Base-by-base conservation (phyloP, 2,888 invertebrate genomes). In the Phasia obesa region DNA sequence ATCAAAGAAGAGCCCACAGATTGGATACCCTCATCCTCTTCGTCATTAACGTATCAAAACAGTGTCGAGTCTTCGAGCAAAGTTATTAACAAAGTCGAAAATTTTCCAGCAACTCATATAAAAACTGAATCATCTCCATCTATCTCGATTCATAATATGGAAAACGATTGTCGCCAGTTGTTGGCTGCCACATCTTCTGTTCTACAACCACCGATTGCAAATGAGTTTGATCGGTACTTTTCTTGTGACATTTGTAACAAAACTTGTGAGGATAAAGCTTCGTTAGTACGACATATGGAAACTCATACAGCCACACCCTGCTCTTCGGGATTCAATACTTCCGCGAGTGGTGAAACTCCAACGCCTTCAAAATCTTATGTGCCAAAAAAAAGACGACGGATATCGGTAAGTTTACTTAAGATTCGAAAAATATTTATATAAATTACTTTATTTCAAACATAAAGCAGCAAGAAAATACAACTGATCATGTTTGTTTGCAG, bases 241-340 rank as follows among this genome's bases (percentile, higher is more conserved):
- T 53, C 75, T 94, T 97, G 97, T 91, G 96, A 97, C 91, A 92
- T 96, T 88, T 97, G 97, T 90, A 95, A 96, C 87, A 95, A 96
- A 92, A 95, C 95, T 85, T 97, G 96, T 91, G 94, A 95, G 71
- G 93, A 95, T 87, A 96, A 96, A 76, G 96, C 94, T 17, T 95
- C 95, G 81, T 96, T 96, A 95, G 96, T 96, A 84, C 93, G 95
- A 38, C 97, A 97, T 91, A 95, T 96, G 89, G 95, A 96, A 91
- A 94, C 94, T 2, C 97, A 97, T 90, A 94, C 96, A 60, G 74
- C 81, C 60, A 85, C 71, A 60, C 84, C 70, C 35, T 86, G 78
- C 86, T 84, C 75, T 19, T 76, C 71, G 15, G 60, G 64, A 51
- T 70, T 73, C 67, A 84, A 64, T 83, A 83, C 67, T 79, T 79